Conservation (phyloP, 2,797 vertebrate genomes). For the Protonibea diacanthus region DNA sequence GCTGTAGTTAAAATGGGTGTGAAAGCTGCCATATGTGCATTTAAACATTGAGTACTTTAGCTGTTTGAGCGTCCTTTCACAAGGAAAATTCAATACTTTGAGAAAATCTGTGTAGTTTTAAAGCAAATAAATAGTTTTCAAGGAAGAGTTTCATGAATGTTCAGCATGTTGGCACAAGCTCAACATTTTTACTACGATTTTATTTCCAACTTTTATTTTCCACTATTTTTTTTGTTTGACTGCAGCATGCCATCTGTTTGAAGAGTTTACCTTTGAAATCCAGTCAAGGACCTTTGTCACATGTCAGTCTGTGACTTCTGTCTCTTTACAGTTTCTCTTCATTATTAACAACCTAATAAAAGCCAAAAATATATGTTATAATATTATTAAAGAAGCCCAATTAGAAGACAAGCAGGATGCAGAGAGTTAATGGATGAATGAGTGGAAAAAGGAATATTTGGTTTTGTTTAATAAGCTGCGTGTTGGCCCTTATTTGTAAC, state of each 20-base stretch:
- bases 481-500: constrained; percentile 20
- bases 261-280: background rate
- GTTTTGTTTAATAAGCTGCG: constrained; percentile 10
- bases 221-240: background rate
- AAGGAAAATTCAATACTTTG: background rate
- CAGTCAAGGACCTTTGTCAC: background rate
- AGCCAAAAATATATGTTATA: background rate
- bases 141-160: background rate
- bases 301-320: constrained; percentile 1
- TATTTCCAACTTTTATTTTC: background rate
- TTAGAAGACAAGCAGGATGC: background rate
- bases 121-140: background rate
- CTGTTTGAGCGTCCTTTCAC: background rate
- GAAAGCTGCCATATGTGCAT: constrained; percentile 29
- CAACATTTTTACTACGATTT: background rate
- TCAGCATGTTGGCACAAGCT: background rate
- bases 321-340: background rate
- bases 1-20: constrained; percentile 40
- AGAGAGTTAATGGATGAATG: background rate
- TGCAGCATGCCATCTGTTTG: constrained; percentile 7
- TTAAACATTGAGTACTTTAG: constrained; percentile 14
- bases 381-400: background rate
- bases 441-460: background rate
- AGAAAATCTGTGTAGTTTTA: background rate
- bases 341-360: constrained; percentile 2